phyloP scores from a whole-genome alignment of 2,888 invertebrate genomes.

The Ephialtes manifestator region DNA sequence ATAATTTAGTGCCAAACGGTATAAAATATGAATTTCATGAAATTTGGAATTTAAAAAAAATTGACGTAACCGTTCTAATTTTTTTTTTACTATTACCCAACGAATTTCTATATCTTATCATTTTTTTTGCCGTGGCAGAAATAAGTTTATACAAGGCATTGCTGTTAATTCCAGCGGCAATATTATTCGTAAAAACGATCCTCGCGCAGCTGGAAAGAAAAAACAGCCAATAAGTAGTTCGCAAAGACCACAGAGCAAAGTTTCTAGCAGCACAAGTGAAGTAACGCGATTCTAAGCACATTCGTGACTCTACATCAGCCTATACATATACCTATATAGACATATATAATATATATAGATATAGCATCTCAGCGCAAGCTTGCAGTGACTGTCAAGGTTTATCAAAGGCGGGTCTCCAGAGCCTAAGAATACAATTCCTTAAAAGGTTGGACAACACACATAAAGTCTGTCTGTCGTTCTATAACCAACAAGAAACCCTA shows the following conservation, averaged over 20 bases:
- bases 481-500: background rate
- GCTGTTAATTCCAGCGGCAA: constrained; percentile 91
- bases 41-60: too few species aligned
- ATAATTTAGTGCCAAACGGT: too few species aligned
- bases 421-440: constrained; percentile 62
- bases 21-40: too few species aligned
- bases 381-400: constrained; percentile 66
- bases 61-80: too few species aligned
- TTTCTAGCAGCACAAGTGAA: constrained; percentile 21
- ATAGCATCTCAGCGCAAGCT: constrained; percentile 29
- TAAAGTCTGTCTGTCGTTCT: background rate
- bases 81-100: background rate
- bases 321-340: background rate
- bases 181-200: constrained; percentile 94
- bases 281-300: constrained; percentile 53
- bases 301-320: constrained; percentile 30
- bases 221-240: background rate
- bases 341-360: background rate
- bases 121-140: constrained; percentile 89
- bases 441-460: constrained; percentile 62
- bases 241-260: constrained; percentile 35
- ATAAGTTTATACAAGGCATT: constrained; percentile 90
- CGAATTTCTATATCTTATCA: constrained; percentile 4
- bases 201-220: constrained; percentile 25
- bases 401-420: constrained; percentile 65